Base-by-base conservation (phyloP, 2,888 invertebrate genomes). In the Antheraea assamensis region DNA sequence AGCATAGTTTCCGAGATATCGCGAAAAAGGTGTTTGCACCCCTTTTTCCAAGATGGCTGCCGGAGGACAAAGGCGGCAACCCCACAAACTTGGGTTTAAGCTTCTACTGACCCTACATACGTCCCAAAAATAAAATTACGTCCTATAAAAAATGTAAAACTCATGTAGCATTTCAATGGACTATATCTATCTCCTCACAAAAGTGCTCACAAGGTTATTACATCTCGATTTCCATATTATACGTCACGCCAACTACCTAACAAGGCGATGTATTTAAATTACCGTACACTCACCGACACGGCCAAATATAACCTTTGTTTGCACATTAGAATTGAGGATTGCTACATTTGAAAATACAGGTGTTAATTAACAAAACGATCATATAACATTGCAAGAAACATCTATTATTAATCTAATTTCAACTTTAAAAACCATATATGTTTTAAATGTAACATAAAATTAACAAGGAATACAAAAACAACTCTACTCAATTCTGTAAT, bases 161-260 rank as follows among this genome's bases (percentile, higher is more conserved):
- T 42, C 42, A 42, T 42, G 42, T 42, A 42, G 8, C 42, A 42
- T 42, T 42, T 42, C 42, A 42, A 42, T 42, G 42, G 52, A n/a
- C 24, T 58, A 47, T 72, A 47, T 70, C 27, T 42, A 74, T 73
- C 49, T 74, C 70, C 71, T 52, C 72, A 75, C 58, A 58, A 42
- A 73, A 72, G 73, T 73, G 74, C 71, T 73, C 66, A 49, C 78
- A 78, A 82, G 78, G 80, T 80, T 79, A 78, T 79, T 77, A 80
- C 79, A 80, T 80, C 80, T 80, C 81, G 77, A 85, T 85, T 85
- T 81, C 80, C 81, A 85, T 84, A 82, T 73, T 76, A 76, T 77
- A 76, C 80, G 79, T 81, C 80, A 82, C 76, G 80, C 77, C 76
- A 64, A 76, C 76, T 78, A 83, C 78, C 77, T 79, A 78, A 80